Conservation (phyloP, 37 sponge, comb jelly and placozoan genomes). For the Cladorhizidae sp. region DNA sequence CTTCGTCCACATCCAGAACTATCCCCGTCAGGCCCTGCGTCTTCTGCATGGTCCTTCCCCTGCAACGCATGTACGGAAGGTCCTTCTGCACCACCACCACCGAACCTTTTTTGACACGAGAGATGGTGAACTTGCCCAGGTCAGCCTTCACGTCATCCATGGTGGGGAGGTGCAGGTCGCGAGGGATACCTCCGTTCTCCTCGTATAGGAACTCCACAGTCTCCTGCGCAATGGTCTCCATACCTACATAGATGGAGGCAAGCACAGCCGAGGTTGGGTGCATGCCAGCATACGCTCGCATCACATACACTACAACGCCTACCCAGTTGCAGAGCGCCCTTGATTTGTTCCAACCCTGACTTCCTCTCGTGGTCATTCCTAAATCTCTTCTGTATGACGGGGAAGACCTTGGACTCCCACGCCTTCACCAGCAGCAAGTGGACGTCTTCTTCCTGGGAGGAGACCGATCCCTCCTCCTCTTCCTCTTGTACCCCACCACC, state of each 20-base stretch:
- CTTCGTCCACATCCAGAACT: conserved; percentile 49
- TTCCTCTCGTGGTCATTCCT: conserved; percentile 94
- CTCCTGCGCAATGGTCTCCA: conserved; percentile 92
- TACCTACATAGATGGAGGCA: conserved; percentile 43
- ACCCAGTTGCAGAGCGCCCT: conserved; percentile 92
- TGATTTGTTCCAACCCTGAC: conserved; percentile 93
- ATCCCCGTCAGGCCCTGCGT: conserved; percentile 91
- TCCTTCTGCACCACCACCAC: conserved; percentile 72
- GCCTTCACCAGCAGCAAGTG: conserved; percentile 92
- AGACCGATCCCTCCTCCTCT: conserved; percentile 43
- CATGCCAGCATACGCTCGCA: no score
- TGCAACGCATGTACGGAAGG: conserved; percentile 58
- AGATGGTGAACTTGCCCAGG: conserved; percentile 85
- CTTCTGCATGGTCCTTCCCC: conserved; percentile 87
- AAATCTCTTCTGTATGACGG: conserved; percentile 89
- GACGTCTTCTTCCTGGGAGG: conserved; percentile 70
- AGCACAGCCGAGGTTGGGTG: no score
- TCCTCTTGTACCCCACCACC: conserved; percentile 72
- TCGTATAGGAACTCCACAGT: conserved; percentile 98
- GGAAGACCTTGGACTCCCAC: conserved; percentile 98
- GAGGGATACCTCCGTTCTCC: conserved; percentile 88
- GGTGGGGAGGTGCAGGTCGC: conserved; percentile 88
- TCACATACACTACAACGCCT: neutral
- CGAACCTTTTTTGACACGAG: conserved; percentile 54
- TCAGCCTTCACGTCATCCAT: conserved; percentile 93